Base-by-base conservation (phyloP, 2,797 vertebrate genomes). In the Pantherophis vulpinus region DNA sequence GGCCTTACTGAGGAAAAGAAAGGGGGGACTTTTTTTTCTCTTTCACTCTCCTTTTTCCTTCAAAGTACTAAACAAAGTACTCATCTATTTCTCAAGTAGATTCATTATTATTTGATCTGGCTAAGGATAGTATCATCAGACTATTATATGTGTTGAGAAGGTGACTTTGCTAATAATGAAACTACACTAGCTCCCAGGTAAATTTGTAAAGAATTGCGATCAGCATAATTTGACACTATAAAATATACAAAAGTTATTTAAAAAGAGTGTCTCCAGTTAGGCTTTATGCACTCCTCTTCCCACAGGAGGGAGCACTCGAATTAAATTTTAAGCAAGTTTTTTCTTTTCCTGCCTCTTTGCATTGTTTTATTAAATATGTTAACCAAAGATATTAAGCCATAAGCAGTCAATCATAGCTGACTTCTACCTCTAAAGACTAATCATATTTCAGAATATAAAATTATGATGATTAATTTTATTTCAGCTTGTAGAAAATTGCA, bases 221-320 rank as follows among this genome's bases (percentile, higher is more conserved):
- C 32, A 74, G 20, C 20, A 83, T 83, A 83, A 47, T 83, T 25
- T 47, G 10, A 83, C 20, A 25, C 5, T 47, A 47, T 83, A 83
- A 83, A 83, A 83, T 47, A 47, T 83, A 47, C 42, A 12, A 51
- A 83, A 89, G 23, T 37, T 89, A 61, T 27, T 14, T 16, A 61
- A 61, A 61, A 89, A 42, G 12, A 47, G 4, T 61, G 37, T 9
- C 25, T 61, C 2, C 37, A 61, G 4, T 29, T 18, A 56, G 55
- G n/a, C 14, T 90, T 42, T 61, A 14, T 29, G 14, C 55, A 93
- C 74, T 32, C 87, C 55, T 92, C 51, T 1, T 79, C 74, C 95
- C 96, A 97, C 95, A 94, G 54, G 96, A 96, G 95, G 95, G 96
- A n/a, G 94, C 90, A 95, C 93, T 94, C 93, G 90, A 95, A 96